Base-by-base conservation (phyloP, 2,113 vertebrate species). In the Parus major region DNA sequence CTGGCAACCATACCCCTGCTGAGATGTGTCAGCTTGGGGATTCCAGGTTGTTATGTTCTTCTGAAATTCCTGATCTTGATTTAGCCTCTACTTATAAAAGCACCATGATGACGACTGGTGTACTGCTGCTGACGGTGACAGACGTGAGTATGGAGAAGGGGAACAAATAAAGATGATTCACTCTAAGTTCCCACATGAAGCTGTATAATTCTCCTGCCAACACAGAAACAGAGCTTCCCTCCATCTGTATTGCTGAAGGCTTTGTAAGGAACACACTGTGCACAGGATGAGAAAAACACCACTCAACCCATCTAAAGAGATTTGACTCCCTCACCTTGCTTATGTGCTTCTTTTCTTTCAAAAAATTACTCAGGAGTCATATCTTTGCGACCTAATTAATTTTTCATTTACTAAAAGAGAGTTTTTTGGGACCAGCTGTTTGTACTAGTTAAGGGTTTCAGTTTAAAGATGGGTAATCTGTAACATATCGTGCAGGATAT, bases 111-210 rank as follows among this genome's bases (percentile, higher is more conserved):
- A 90, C 29, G 49, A 70, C 44, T 35, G 21, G 27, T 3, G 16
- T 42, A 47, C 33, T 52, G 81, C 77, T 91, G 80, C 75, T 94
- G 88, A 66, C 1, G 20, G 91, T 3, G 83, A 85, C 11, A 95
- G 96, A 92, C 36, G 11, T n/a, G 60, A 60, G 72, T 65, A n/a
- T 8, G 36, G 66, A 81, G 64, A 89, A 68, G 61, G 52, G 75
- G 84, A 96, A 88, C 68, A 92, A 94, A 93, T 63, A 91, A 73
- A 41, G 50, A 90, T 90, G 92, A 95, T 75, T 96, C 95, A 97
- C 66, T 78, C 2, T 71, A 76, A 87, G 66, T 83, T 85, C 63
- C 65, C 79, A 79, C 57, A 94, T 69, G 81, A 93, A 90, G 77
- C 71, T 96, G 71, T 80, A 14, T 47, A 73, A 82, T 88, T 94